Evolutionary conservation across 2,888 invertebrate genomes (phyloP).

Genomic region (Polymixis lichenea): DNA sequence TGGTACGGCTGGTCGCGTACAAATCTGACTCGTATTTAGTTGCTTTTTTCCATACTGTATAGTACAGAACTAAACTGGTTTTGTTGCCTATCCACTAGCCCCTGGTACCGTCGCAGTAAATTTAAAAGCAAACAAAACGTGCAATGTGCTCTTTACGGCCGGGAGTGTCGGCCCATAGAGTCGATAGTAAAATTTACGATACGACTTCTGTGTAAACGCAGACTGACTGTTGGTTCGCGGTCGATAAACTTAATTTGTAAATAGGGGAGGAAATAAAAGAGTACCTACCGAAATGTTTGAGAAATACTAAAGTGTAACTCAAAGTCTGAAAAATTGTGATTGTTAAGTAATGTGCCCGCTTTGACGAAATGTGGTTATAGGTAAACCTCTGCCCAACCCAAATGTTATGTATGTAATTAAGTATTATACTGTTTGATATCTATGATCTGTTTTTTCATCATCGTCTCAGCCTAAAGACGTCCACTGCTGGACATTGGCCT

Average conservation of each 20-base stretch:
- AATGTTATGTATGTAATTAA: no score
- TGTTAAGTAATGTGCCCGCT: no score
- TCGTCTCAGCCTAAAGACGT: no score
- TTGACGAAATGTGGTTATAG: no score
- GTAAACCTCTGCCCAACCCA: no score
- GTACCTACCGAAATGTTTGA: background rate
- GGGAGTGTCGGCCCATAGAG: slow-evolving; percentile 64
- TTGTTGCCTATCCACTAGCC: slow-evolving; percentile 61
- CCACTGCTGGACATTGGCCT: no score
- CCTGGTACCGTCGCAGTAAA: slow-evolving; percentile 63
- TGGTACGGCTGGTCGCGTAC: no score
- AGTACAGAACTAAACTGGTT: slow-evolving; percentile 22
- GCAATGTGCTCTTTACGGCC: slow-evolving; percentile 74
- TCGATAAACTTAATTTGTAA: slow-evolving; percentile 72
- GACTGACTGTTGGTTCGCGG: slow-evolving; percentile 70
- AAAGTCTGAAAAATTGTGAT: no score
- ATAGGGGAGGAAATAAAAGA: slow-evolving; percentile 23
- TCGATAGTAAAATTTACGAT: slow-evolving; percentile 78
- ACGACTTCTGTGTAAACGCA: slow-evolving; percentile 63
- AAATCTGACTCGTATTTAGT: background rate
- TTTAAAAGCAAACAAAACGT: slow-evolving; percentile 72
- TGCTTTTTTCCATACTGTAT: slow-evolving; percentile 9
- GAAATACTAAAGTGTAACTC: background rate
- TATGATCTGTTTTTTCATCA: no score
- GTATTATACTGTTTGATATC: no score